These are phyloP conservation scores for Lagenorhynchus albirostris DNA, from an alignment of 2,113 vertebrate species.

Conservation along the genomic window DNA sequence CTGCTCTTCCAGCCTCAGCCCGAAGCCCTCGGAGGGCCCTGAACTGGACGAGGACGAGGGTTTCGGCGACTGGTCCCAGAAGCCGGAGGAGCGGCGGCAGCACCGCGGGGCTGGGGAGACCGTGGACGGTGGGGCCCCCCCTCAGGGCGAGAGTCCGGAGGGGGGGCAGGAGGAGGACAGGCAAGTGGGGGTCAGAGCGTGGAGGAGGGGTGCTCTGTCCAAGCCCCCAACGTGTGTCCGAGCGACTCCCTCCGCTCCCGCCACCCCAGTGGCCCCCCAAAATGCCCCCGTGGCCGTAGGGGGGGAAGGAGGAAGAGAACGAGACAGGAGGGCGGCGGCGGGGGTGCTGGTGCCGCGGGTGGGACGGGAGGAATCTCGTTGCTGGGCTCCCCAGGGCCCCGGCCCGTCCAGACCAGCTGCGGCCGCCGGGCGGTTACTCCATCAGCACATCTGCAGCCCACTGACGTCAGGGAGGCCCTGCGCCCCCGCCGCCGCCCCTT, in stretches of 20 bases:
- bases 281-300: background rate
- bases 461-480: conserved; percentile 50
- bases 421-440: conserved; percentile 17
- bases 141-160: accelerated
- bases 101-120: conserved; percentile 71
- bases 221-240: accelerated
- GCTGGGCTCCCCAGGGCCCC: conserved; percentile 62
- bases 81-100: conserved; percentile 82
- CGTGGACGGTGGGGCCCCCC: background rate
- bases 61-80: conserved; percentile 93
- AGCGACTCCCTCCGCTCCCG: background rate
- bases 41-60: conserved; percentile 93
- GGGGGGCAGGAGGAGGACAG: background rate
- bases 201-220: background rate
- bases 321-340: background rate
- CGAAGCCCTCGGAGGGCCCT: conserved; percentile 77
- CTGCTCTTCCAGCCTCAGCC: conserved; percentile 76
- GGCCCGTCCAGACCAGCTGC: conserved; percentile 65
- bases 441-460: conserved; percentile 62
- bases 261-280: background rate
- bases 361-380: conserved; percentile 23
- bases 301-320: background rate
- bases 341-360: background rate
- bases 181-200: background rate
- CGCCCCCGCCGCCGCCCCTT: conserved; percentile 23